phyloP scores from a whole-genome alignment of 2,113 vertebrate genomes.

The Leptocoma aspasia region DNA sequence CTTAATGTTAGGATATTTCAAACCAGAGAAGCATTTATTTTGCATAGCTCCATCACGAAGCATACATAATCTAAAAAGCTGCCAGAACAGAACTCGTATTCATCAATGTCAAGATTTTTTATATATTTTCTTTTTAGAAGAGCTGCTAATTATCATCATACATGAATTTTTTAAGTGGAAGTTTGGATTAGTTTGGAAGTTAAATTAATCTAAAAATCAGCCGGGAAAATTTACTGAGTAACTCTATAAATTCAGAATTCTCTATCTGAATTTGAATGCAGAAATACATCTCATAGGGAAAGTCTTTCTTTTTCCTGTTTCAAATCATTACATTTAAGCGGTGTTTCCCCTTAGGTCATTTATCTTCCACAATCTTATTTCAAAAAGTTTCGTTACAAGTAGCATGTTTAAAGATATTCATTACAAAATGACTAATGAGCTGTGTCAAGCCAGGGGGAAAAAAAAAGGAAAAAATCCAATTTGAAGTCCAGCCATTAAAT shows the following conservation, averaged over 20 bases:
- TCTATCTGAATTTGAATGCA: background rate
- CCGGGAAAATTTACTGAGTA: background rate
- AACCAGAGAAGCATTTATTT: background rate
- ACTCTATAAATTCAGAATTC: background rate
- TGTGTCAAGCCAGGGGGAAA: background rate
- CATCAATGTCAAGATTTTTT: background rate
- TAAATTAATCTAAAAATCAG: constrained; percentile 4
- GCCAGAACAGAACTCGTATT: background rate
- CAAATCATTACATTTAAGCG: background rate
- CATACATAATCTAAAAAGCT: background rate
- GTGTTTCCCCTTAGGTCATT: background rate
- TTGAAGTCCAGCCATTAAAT: background rate
- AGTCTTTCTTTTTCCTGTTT: background rate
- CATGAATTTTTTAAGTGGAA: background rate
- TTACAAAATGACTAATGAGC: constrained; percentile 12
- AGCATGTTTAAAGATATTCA: background rate
- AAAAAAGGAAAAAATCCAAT: background rate
- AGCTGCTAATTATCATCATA: background rate
- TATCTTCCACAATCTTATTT: background rate
- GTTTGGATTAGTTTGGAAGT: background rate
- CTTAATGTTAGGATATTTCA: background rate
- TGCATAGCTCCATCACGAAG: background rate
- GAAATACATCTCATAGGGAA: background rate
- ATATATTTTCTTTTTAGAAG: background rate
- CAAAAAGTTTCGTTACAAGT: background rate